Base-by-base conservation (phyloP, 2,797 vertebrate species). In the Pseudochirops cupreus region DNA sequence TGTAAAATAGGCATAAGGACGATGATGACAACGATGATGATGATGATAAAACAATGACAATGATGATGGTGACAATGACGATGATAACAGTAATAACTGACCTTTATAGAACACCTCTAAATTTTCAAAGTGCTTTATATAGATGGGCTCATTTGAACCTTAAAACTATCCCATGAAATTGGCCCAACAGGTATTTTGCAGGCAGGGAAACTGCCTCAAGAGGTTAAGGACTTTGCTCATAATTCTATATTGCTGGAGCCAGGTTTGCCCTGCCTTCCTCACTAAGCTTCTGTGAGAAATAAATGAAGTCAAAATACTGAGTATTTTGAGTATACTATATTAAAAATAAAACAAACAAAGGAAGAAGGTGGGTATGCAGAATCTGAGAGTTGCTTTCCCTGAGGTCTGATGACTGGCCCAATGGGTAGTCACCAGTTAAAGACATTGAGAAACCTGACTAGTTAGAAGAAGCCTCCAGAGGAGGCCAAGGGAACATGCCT, bases 1-100 rank as follows among this genome's bases (percentile, higher is more conserved):
- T 39, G 0, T 39, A 18, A n/a, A 39, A n/a, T n/a, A 67, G 16
- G 5, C 7, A 2, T 18, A 33, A 1, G 1, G n/a, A n/a, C 14
- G 14, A 18, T 1, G 62, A 7, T 2, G 16, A 18, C 4, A 16
- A 67, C 18, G 16, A 16, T 18, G 16, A 67, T n/a, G 5, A 67
- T n/a, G 16, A 67, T n/a, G 1, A 74, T 18, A 46, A 46, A 14
- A 53, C 7, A 9, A 53, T 53, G 53, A 53, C 9, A 9, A 54
- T 54, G 53, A 54, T 10, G 10, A 53, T 53, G 53, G n/a, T 67
- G 55, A 56, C 4, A 14, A 56, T 56, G 12, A 56, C 16, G 55
- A 56, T 18, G 55, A 18, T 56, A 56, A 56, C 56, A 56, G 18
- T 21, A 39, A 39, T 74, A 39, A 74, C 2, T 18, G 16, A 74